Evolutionary conservation across 2,113 vertebrate genomes (phyloP).

Genomic region (Rhodinocichla rosea): DNA sequence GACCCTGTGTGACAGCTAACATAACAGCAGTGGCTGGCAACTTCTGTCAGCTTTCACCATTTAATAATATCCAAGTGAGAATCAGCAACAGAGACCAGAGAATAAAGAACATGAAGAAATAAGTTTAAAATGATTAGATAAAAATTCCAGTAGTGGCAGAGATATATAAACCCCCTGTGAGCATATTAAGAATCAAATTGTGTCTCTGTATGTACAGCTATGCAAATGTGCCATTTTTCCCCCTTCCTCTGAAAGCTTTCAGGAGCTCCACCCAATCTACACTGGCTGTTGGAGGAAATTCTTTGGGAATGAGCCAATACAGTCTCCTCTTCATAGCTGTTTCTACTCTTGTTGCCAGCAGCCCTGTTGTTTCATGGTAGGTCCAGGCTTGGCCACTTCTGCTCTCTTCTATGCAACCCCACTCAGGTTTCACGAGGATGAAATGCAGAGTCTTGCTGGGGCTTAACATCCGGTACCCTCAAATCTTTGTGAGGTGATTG

Average conservation of each 20-base stretch:
- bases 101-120: background rate
- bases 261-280: background rate
- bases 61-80: background rate
- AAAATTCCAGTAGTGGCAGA: background rate
- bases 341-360: background rate
- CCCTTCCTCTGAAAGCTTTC: background rate
- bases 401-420: background rate
- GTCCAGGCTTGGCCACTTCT: background rate
- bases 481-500: background rate
- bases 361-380: too few species aligned
- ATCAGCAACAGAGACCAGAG: fast-evolving
- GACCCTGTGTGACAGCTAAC: background rate
- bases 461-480: background rate
- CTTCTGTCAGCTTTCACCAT: background rate
- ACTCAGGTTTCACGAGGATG: fast-evolving
- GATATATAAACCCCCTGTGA: background rate
- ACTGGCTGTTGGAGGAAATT: background rate
- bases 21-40: background rate
- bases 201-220: background rate
- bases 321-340: background rate
- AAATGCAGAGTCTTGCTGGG: background rate
- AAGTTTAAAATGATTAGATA: background rate
- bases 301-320: background rate
- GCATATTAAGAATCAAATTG: background rate
- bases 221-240: background rate